These are phyloP conservation scores for Stenodera caucasica DNA, from an alignment of 2,888 invertebrate genomes.

Conservation along the genomic window DNA sequence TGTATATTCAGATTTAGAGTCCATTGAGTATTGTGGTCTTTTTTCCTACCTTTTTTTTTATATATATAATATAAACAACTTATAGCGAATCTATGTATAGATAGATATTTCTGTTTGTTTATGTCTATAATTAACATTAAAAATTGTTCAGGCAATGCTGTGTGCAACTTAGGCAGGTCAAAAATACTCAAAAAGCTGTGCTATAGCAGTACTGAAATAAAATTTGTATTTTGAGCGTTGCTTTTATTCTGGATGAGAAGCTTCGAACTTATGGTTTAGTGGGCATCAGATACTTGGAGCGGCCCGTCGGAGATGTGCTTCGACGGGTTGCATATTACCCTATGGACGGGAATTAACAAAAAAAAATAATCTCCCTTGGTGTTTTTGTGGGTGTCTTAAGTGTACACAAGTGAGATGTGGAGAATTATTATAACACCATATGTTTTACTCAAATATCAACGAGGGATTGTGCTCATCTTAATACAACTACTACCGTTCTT, in stretches of 20 bases:
- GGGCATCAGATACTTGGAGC: constrained; percentile 47
- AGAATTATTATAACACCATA: constrained; percentile 1
- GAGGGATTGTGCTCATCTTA: background rate
- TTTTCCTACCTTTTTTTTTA: too few relatives aligned
- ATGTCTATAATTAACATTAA: constrained; percentile 60
- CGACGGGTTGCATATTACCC: constrained; percentile 37
- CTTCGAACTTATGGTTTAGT: constrained; percentile 47
- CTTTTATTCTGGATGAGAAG: constrained; percentile 56
- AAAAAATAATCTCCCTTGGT: constrained; percentile 25
- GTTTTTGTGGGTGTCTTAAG: constrained; percentile 21
- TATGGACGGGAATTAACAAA: constrained; percentile 7
- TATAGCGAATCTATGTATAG: constrained; percentile 56
- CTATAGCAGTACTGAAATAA: constrained; percentile 58
- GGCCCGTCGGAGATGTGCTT: constrained; percentile 43
- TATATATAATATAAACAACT: constrained; percentile 22
- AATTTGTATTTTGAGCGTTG: constrained; percentile 59
- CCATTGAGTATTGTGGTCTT: background rate
- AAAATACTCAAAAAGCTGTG: constrained; percentile 60
- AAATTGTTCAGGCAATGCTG: constrained; percentile 56
- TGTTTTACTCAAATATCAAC: background rate
- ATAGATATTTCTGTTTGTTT: constrained; percentile 59
- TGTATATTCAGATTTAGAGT: constrained; percentile 4
- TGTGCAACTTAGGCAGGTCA: constrained; percentile 58
- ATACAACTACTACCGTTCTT: background rate
- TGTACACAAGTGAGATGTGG: constrained; percentile 6